Conservation (phyloP, 2,113 vertebrate genomes). For the Antechinus stuartii region DNA sequence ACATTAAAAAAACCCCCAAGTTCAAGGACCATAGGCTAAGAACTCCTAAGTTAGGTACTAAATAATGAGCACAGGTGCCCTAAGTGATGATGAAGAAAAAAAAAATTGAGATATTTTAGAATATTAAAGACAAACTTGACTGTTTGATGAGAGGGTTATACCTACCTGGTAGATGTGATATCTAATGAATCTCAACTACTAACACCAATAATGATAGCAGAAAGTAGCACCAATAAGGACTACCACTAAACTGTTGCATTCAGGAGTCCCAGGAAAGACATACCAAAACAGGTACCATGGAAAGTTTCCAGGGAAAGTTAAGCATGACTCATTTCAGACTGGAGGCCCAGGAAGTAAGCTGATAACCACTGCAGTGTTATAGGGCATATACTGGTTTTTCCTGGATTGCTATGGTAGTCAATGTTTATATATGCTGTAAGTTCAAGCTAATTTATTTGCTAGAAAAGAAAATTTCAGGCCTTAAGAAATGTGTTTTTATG, state of each 20-base stretch:
- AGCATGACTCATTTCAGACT: background rate
- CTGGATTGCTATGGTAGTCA: background rate
- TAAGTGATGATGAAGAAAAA: background rate
- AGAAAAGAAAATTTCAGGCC: background rate
- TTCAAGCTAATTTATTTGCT: background rate
- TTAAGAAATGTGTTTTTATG: background rate
- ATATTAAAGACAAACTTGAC: background rate
- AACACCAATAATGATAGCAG: background rate
- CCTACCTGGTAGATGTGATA: background rate
- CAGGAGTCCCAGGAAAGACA: background rate
- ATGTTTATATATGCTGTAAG: background rate
- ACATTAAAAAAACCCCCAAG: background rate
- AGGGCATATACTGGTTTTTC: background rate
- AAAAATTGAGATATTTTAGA: background rate
- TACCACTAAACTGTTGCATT: background rate
- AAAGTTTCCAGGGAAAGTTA: background rate
- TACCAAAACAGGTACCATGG: background rate
- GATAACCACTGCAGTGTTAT: background rate
- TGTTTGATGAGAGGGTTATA: background rate
- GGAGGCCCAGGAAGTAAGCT: background rate
- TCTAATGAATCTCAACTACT: background rate
- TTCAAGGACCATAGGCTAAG: background rate
- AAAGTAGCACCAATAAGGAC: background rate
- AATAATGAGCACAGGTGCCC: background rate
- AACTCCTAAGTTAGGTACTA: background rate